phyloP scores from a whole-genome alignment of 2,888 invertebrate genomes.

The Lissocephala sabroskyi region DNA sequence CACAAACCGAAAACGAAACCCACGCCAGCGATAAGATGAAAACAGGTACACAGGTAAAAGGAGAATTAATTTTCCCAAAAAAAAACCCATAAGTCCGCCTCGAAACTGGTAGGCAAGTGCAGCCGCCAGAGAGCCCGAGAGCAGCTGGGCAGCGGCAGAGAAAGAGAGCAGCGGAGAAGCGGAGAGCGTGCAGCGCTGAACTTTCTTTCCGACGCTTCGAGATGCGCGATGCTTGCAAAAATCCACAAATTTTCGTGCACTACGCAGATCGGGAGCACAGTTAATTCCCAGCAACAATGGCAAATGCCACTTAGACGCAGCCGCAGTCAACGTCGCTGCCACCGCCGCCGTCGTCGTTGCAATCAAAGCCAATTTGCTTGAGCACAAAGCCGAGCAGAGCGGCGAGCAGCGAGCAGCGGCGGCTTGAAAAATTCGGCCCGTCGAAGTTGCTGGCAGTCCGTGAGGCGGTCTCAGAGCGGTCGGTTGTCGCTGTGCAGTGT shows the following conservation, averaged over 20 bases:
- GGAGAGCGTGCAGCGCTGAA: slow-evolving; percentile 4
- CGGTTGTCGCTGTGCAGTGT: slow-evolving; percentile 20
- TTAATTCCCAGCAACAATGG: not conserved
- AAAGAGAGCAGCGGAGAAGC: slow-evolving; percentile 1
- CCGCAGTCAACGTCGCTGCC: no score
- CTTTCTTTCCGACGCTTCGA: slow-evolving; percentile 16
- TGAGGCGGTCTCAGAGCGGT: slow-evolving; percentile 50
- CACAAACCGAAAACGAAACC: slow-evolving; percentile 5
- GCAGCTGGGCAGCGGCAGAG: slow-evolving; percentile 19
- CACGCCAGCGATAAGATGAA: slow-evolving; percentile 15
- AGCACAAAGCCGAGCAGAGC: no score
- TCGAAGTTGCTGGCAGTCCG: slow-evolving; percentile 34
- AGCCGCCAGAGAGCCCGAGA: slow-evolving; percentile 7
- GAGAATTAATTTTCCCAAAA: slow-evolving; percentile 46
- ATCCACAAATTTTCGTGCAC: slow-evolving; percentile 4
- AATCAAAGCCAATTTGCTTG: slow-evolving; percentile 24
- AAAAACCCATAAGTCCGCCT: slow-evolving; percentile 34
- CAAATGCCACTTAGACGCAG: slow-evolving; percentile 3
- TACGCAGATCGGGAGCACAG: not conserved
- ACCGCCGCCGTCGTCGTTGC: no score
- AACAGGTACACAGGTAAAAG: slow-evolving; percentile 56
- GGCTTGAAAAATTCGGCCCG: no score
- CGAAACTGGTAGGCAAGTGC: slow-evolving; percentile 35
- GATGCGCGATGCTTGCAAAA: no score
- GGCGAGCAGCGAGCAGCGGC: not conserved